Conservation (phyloP, 2,888 invertebrate species). For the Drymonia ruficornis region DNA sequence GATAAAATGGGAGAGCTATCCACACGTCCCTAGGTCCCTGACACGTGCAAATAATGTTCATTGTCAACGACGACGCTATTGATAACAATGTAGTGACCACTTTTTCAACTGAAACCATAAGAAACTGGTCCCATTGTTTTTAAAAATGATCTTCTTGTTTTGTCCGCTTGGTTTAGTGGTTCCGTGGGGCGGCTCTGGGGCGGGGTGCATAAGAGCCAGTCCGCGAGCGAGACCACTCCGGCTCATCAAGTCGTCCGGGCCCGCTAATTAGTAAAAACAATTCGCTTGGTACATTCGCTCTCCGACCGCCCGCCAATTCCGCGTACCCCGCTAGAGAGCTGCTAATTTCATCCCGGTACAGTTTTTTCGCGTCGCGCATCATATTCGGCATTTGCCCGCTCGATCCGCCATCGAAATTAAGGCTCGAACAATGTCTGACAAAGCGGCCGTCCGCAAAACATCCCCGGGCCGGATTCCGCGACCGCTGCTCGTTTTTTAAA, state of each 20-base stretch:
- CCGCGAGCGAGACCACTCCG: slow-evolving; percentile 35
- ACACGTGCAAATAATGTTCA: not conserved
- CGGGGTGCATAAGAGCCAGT: slow-evolving; percentile 38
- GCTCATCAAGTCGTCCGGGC: slow-evolving; percentile 75
- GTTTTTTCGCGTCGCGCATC: slow-evolving; percentile 82
- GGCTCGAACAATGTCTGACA: slow-evolving; percentile 84
- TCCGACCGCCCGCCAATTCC: slow-evolving; percentile 83
- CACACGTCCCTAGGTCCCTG: slow-evolving; percentile 20
- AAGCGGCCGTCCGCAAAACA: slow-evolving; percentile 84
- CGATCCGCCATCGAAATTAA: slow-evolving; percentile 83
- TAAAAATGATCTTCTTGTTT: slow-evolving; percentile 42
- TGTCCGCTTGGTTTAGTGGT: slow-evolving; percentile 38
- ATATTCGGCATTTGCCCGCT: slow-evolving; percentile 84
- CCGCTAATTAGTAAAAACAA: slow-evolving; percentile 83
- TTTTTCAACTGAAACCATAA: slow-evolving; percentile 34
- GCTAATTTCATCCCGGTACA: slow-evolving; percentile 81
- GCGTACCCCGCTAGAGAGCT: slow-evolving; percentile 82
- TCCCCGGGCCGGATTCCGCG: slow-evolving; percentile 79
- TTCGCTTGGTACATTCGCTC: slow-evolving; percentile 75
- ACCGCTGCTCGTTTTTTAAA: slow-evolving; percentile 77
- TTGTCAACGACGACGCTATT: slow-evolving; percentile 18
- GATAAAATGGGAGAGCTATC: slow-evolving; percentile 3
- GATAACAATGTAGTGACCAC: slow-evolving; percentile 25
- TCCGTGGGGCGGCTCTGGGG: slow-evolving; percentile 27
- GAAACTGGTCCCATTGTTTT: slow-evolving; percentile 53